Percentiles rank a stretch among this genome's conserved stretches.
These are phyloP conservation scores for Pelmatolapia mariae DNA, from an alignment of 2,113 vertebrate genomes.

Conservation along the genomic window DNA sequence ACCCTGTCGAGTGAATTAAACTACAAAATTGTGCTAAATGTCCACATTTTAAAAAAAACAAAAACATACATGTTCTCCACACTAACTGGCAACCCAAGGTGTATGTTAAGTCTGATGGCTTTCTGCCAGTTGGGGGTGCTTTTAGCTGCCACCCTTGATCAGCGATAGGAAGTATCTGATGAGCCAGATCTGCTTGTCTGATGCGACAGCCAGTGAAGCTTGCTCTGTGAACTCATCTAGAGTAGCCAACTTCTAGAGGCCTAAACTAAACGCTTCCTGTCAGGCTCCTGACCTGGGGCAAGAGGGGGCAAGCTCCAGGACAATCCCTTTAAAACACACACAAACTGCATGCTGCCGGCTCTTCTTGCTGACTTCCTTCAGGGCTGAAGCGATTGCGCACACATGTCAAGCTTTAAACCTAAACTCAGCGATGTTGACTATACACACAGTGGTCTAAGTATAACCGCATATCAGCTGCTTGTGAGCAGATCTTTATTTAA, in stretches of 20 bases:
- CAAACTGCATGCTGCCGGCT: not conserved
- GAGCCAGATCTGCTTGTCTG: constrained; percentile 35
- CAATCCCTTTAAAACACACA: constrained; percentile 27
- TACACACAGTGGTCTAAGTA: constrained; percentile 25
- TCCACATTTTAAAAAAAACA: not conserved
- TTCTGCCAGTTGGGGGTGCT: constrained; percentile 5
- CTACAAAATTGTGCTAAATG: not conserved
- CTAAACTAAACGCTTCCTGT: not conserved
- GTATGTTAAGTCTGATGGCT: constrained; percentile 10
- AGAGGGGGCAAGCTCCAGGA: not conserved
- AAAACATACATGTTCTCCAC: not conserved
- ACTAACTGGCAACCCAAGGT: not conserved
- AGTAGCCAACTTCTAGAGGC: not conserved
- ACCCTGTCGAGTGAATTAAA: not conserved
- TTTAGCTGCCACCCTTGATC: constrained; percentile 47
- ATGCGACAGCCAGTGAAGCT: constrained; percentile 29
- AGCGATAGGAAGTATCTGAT: constrained; percentile 55
- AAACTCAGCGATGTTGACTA: constrained; percentile 54
- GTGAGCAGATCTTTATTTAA: constrained; percentile 52
- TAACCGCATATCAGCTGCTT: constrained; percentile 55
- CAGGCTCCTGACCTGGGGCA: not conserved
- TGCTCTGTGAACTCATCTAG: constrained; percentile 23
- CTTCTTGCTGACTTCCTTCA: not conserved
- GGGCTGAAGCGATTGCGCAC: not conserved
- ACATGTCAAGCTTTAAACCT: not conserved